Conservation (phyloP, 1,140 invertebrate genomes). For the Pteromalus puparum region DNA sequence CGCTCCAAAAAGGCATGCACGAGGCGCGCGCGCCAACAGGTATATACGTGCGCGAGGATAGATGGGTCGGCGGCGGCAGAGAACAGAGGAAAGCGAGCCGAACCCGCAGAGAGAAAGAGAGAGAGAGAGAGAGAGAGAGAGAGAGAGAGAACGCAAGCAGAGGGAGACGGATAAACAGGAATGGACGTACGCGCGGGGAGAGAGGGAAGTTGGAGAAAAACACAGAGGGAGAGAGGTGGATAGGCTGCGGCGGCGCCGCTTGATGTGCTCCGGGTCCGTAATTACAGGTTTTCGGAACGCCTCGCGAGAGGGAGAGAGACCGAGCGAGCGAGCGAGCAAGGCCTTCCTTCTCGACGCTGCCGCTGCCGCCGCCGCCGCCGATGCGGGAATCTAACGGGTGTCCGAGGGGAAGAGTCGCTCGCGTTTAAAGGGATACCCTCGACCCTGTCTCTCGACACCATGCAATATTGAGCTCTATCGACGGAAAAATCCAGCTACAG, state of each 20-base stretch:
- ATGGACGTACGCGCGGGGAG: conserved; percentile 10
- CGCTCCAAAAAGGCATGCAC: conserved; percentile 29
- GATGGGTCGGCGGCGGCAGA: conserved; percentile 30
- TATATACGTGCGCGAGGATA: conserved; percentile 12
- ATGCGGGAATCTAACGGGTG: conserved; percentile 60
- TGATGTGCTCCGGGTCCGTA: conserved; percentile 73
- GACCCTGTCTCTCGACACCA: too few species aligned
- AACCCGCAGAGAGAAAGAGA: conserved; percentile 24
- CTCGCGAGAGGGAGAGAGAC: conserved; percentile 59
- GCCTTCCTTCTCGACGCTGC: conserved; percentile 55
- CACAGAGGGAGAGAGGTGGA: conserved; percentile 47
- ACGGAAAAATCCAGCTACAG: too few species aligned
- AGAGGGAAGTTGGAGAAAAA: conserved; percentile 45
- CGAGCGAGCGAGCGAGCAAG: conserved; percentile 55
- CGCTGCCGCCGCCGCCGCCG: conserved; percentile 28
- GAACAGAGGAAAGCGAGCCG: conserved; percentile 44
- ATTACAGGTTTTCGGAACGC: conserved; percentile 75
- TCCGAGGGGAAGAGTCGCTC: conserved; percentile 43
- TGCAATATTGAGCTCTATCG: too few species aligned
- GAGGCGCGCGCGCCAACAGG: conserved; percentile 27
- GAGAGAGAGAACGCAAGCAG: conserved; percentile 16
- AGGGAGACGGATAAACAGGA: conserved; percentile 36
- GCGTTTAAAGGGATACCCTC: not conserved
- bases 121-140: conserved; percentile 35
- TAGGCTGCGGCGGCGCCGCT: conserved; percentile 68